These are phyloP conservation scores for Phainopepla nitens DNA, from an alignment of 2,113 vertebrate genomes.

Conservation along the genomic window DNA sequence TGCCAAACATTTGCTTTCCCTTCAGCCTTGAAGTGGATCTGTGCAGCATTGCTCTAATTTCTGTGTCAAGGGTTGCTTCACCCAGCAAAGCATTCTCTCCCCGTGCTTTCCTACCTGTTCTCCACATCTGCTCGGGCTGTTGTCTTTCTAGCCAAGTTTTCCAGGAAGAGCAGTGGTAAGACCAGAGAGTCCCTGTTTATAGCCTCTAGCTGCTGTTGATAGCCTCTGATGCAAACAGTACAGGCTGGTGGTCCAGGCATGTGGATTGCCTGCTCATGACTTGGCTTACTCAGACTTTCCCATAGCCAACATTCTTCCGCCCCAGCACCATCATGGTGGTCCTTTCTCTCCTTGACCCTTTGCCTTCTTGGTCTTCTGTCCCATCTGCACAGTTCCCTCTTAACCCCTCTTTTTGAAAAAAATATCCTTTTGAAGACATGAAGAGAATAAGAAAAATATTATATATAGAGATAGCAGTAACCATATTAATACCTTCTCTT, in stretches of 20 bases:
- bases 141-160: neutral
- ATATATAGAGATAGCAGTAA: neutral
- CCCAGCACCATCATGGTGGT: neutral
- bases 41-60: neutral
- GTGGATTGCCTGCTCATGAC: neutral
- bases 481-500: neutral
- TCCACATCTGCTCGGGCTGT: neutral
- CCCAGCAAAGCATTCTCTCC: neutral
- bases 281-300: neutral
- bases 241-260: neutral
- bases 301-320: neutral
- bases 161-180: neutral
- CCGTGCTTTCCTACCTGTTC: neutral
- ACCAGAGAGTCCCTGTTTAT: neutral
- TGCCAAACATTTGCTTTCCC: neutral
- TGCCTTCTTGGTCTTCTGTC: neutral
- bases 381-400: neutral
- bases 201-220: neutral
- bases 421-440: neutral
- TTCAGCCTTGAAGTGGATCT: neutral
- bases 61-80: neutral
- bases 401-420: neutral
- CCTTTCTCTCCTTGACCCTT: neutral
- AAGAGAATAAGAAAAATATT: neutral
- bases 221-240: neutral